phyloP scores from a whole-genome alignment of 2,888 invertebrate genomes.

The Cheilosia urbana region DNA sequence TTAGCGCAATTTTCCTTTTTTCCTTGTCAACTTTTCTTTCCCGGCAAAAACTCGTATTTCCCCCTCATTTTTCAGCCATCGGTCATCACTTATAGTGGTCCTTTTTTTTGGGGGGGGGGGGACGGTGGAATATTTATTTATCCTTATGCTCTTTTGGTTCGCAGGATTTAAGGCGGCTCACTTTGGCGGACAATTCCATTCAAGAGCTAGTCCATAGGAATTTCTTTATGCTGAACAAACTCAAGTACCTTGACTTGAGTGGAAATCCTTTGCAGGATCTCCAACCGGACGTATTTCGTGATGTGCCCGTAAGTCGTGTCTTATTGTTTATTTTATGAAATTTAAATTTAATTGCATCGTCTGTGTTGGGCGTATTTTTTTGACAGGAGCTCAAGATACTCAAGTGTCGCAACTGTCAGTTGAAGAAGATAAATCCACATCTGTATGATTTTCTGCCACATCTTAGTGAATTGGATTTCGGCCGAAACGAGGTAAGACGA shows the following conservation, averaged over 20 bases:
- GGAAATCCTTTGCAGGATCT: slow-evolving; percentile 90
- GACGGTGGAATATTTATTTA: slow-evolving; percentile 1
- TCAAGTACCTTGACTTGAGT: slow-evolving; percentile 89
- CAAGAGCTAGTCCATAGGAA: slow-evolving; percentile 88
- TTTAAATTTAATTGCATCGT: slow-evolving; percentile 6
- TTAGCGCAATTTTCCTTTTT: not conserved
- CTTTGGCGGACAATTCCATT: slow-evolving; percentile 88
- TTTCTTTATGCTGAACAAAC: slow-evolving; percentile 89
- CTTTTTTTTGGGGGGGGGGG: slow-evolving; percentile 22
- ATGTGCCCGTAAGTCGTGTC: slow-evolving; percentile 85
- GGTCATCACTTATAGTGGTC: slow-evolving; percentile 11
- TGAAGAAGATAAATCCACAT: slow-evolving; percentile 90
- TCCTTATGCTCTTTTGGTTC: slow-evolving; percentile 50
- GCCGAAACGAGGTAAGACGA: slow-evolving; percentile 86
- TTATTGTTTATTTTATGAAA: not conserved
- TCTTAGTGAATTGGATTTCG: slow-evolving; percentile 90
- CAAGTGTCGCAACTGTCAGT: slow-evolving; percentile 89
- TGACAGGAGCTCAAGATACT: slow-evolving; percentile 88
- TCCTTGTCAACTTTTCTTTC: no score
- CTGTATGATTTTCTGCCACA: slow-evolving; percentile 90
- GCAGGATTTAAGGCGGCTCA: slow-evolving; percentile 88
- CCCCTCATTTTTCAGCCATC: slow-evolving; percentile 22
- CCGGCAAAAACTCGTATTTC: no score
- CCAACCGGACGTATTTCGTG: slow-evolving; percentile 91
- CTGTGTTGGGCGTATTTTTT: slow-evolving; percentile 19